Base-by-base conservation (phyloP, 2,113 vertebrate species). In the Aptenodytes forsteri region DNA sequence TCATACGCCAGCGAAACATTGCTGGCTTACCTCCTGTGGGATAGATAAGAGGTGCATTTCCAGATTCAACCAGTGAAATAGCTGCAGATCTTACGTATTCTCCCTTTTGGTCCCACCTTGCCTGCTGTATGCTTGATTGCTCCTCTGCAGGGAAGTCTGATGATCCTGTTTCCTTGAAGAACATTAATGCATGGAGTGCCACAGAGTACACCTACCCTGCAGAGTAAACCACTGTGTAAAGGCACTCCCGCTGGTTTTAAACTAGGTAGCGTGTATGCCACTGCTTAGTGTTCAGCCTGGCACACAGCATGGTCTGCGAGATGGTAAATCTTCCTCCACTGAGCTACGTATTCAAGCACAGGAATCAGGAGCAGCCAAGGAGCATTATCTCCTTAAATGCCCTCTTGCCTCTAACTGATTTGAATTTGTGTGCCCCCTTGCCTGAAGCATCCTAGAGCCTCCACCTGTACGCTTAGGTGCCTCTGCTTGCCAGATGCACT, bases 101-200 rank as follows among this genome's bases (percentile, higher is more conserved):
- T 58, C 54, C 46, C 61, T 30, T 78, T 49, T 70, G 78, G 83
- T 65, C 77, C 93, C 78, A 93, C 32, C 73, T 88, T 52, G 61
- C 5, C 21, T 38, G 52, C 16, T 36, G 56, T 34, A 15, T 58
- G 87, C 89, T 55, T 96, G 95, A 96, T 96, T 97, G 91, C 95
- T 22, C 88, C 91, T 95, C 95, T 72, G 83, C 97, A 87, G 95
- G 94, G 94, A 83, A 93, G 77, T 65, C 73, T 95, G 94, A 56
- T 69, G 84, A 82, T 96, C 61, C 66, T 13, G 22, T 91, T 95
- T 71, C 89, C 83, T 82, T 82, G 86, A 87, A 79, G 93, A 46
- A 85, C 52, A 92, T 92, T 80, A 96, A 96, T 91, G 87, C 49
- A 58, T 26, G 77, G 89, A 87, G 76, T 89, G 73, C 56, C 83